Base-by-base conservation (phyloP, 1,140 invertebrate genomes). In the Sinella curviseta region DNA sequence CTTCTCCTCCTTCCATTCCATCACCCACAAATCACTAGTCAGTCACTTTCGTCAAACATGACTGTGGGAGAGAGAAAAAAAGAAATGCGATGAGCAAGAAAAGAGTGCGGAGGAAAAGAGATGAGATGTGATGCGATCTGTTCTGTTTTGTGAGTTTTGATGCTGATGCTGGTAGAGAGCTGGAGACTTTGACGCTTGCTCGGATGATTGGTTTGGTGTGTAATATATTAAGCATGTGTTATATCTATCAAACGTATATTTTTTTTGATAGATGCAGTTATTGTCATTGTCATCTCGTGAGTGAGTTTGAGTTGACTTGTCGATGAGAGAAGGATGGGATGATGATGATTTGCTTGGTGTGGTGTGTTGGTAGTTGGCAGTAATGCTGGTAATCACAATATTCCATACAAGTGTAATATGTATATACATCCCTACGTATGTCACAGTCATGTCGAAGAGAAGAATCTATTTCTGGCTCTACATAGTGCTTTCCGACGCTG, bases 11-110 rank as follows among this genome's bases (percentile, higher is more conserved):
- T 70, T 30, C 31, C 65, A 70, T 70, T 70, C 65, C 65, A 70
- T 70, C 65, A 70, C 65, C 65, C 31, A 70, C 65, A 70, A 70
- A 70, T 70, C 65, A 70, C 65, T 70, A 70, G 65, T 70, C 65
- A 70, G 65, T 70, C 65, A 70, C 26, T 70, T 48, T 70, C 65
- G 65, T 70, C 65, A 70, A 70, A 26, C 12, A 48, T 48, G n/a
- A n/a, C n/a, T 48, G 8, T 48, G 14, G 65, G 8, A 24, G 65
- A 33, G 65, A 70, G 31, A 24, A 24, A n/a, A 70, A 33, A 70
- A 70, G 26, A 70, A 70, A 16, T 8, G 31, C 16, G 57, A 65
- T 12, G 24, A 65, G 8, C 8, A n/a, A 16, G 57, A 65, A 65
- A 65, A 14, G 24, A 17, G 57, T 16, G 26, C 16, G 24, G 3